A percentile compares a stretch with the other conserved stretches of the same genome.
phyloP scores from a whole-genome alignment of 2,888 invertebrate genomes.

The Cylloceria caligata region DNA sequence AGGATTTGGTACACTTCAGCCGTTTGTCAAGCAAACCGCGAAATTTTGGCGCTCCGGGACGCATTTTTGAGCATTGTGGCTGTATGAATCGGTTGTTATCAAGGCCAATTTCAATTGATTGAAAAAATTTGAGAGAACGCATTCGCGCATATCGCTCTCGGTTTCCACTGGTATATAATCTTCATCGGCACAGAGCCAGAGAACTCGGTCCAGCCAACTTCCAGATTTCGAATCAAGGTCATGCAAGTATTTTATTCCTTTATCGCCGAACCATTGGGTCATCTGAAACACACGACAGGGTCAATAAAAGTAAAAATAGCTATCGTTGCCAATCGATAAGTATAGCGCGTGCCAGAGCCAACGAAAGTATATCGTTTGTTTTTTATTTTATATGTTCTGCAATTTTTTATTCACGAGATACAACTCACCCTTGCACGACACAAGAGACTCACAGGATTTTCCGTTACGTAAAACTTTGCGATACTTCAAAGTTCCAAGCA shows the following conservation, averaged over 20 bases:
- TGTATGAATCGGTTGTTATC: slow-evolving; percentile 72
- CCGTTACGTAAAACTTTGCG: slow-evolving; percentile 76
- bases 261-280: slow-evolving; percentile 78
- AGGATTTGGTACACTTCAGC: slow-evolving; percentile 41
- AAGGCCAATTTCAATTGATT: slow-evolving; percentile 77
- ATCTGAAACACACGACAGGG: slow-evolving; percentile 71
- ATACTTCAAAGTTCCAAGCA: slow-evolving; percentile 73
- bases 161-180: slow-evolving; percentile 67
- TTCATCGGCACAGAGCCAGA: slow-evolving; percentile 79
- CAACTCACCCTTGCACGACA: slow-evolving; percentile 77
- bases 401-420: slow-evolving; percentile 33
- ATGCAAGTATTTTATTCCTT: slow-evolving; percentile 76
- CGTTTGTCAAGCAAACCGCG: slow-evolving; percentile 70
- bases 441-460: slow-evolving; percentile 74
- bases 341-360: not conserved
- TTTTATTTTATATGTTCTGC: not conserved
- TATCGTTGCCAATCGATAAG: slow-evolving; percentile 41
- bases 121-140: slow-evolving; percentile 77
- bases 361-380: slow-evolving; percentile 18
- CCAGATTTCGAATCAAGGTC: slow-evolving; percentile 67
- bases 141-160: slow-evolving; percentile 77
- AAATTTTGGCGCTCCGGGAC: slow-evolving; percentile 66
- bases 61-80: slow-evolving; percentile 68
- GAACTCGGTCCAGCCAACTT: slow-evolving; percentile 77
- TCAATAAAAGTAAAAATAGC: slow-evolving; percentile 49